Conservation (phyloP, 2,888 invertebrate genomes). For the Eumacrocentrus americanus region DNA sequence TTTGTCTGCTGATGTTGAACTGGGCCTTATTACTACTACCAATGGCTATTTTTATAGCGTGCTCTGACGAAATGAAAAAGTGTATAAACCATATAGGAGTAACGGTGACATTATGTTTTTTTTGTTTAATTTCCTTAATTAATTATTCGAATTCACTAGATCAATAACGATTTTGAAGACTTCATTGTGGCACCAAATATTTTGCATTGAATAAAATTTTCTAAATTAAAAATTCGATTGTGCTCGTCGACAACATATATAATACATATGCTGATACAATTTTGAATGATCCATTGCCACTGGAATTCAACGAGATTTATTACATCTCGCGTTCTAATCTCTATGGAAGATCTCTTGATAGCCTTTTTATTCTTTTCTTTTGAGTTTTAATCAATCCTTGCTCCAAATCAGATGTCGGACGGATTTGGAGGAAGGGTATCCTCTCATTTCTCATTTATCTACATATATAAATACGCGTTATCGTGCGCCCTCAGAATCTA, state of each 20-base stretch:
- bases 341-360: constrained; percentile 37
- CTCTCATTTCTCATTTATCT: constrained; percentile 4
- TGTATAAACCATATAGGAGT: not conserved
- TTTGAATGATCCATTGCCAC: not conserved
- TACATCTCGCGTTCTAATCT: constrained; percentile 25
- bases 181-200: constrained; percentile 28
- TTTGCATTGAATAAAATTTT: not conserved
- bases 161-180: constrained; percentile 33
- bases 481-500: not conserved
- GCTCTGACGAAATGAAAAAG: not conserved
- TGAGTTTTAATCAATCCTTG: constrained; percentile 15
- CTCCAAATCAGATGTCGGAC: constrained; percentile 9
- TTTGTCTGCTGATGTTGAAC: not conserved
- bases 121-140: constrained; percentile 1
- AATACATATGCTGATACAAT: constrained; percentile 1
- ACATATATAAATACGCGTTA: constrained; percentile 2
- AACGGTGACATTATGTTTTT: not conserved
- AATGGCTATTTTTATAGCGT: constrained; percentile 4
- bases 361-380: constrained; percentile 12
- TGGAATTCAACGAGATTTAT: constrained; percentile 27
- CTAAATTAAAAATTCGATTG: constrained; percentile 13
- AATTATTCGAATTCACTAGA: constrained; percentile 28
- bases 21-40: constrained; percentile 5
- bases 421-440: constrained; percentile 13
- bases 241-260: constrained; percentile 10